Evolutionary conservation across 1,140 invertebrate genomes (phyloP).

Genomic region (Microplitis mediator): DNA sequence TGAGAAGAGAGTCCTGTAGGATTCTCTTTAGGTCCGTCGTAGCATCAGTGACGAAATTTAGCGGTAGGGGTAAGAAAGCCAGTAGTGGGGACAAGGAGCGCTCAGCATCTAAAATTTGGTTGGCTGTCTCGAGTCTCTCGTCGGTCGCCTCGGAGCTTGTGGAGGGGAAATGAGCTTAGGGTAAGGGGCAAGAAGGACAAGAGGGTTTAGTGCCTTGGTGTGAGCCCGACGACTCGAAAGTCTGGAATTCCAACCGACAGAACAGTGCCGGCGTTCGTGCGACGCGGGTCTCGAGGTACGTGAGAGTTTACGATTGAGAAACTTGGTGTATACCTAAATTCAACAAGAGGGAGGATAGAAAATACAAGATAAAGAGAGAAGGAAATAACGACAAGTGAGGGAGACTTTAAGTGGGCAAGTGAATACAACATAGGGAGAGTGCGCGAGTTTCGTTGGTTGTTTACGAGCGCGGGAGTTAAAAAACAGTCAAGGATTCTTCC

Average conservation of each 20-base stretch:
- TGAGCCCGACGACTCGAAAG: slow-evolving; percentile 44
- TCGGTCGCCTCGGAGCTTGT: slow-evolving; percentile 23
- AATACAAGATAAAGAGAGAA: too few relatives aligned
- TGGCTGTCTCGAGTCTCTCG: slow-evolving; percentile 52
- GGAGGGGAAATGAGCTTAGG: slow-evolving; percentile 13
- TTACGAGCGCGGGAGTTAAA: background rate
- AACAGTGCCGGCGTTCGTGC: slow-evolving; percentile 47
- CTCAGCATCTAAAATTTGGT: slow-evolving; percentile 55
- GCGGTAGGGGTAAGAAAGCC: slow-evolving; percentile 6
- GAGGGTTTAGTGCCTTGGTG: slow-evolving; percentile 41
- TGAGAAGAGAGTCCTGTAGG: slow-evolving; percentile 20
- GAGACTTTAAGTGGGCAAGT: too few relatives aligned
- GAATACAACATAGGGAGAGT: too few relatives aligned
- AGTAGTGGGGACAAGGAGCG: slow-evolving; percentile 44
- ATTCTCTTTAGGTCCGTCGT: slow-evolving; percentile 17
- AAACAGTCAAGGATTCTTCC: background rate
- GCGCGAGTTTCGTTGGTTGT: background rate
- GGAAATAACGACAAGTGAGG: too few relatives aligned
- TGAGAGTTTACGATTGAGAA: background rate
- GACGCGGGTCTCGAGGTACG: slow-evolving; percentile 35
- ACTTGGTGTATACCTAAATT: too few relatives aligned
- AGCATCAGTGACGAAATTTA: background rate
- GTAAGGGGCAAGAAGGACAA: slow-evolving; percentile 22
- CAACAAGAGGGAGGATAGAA: too few relatives aligned
- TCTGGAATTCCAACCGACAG: slow-evolving; percentile 53